phyloP scores from a whole-genome alignment of 2,797 vertebrate species.

The Peromyscus eremicus region DNA sequence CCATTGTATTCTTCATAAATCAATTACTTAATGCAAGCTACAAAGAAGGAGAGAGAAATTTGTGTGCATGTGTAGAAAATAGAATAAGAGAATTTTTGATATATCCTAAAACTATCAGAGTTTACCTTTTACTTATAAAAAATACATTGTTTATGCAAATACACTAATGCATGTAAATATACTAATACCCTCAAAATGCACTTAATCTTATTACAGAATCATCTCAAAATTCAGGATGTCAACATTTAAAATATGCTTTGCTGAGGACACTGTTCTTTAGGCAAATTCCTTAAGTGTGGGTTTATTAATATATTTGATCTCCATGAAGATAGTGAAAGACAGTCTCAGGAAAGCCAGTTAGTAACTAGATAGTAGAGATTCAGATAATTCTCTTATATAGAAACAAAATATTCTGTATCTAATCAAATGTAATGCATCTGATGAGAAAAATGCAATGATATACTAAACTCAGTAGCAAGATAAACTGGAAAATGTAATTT shows the following conservation, averaged over 20 bases:
- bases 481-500: not conserved
- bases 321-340: not conserved
- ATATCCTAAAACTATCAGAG: not conserved
- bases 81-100: not conserved
- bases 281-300: not conserved
- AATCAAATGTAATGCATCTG: not conserved
- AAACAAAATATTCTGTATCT: conserved; percentile 1
- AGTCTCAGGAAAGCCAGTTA: not conserved
- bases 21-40: not conserved
- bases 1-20: conserved; percentile 8
- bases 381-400: not conserved
- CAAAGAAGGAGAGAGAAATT: not conserved
- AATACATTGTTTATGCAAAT: not conserved
- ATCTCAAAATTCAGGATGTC: not conserved
- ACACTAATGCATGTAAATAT: not conserved
- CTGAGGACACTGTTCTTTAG: not conserved
- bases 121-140: not conserved
- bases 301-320: not conserved
- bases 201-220: not conserved
- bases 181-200: not conserved
- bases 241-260: not conserved
- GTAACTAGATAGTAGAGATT: not conserved
- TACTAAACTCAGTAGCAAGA: not conserved
- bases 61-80: not conserved
- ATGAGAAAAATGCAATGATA: not conserved